These are phyloP conservation scores for Trinorchestia longiramus DNA, from an alignment of 1,140 invertebrate genomes.

Conservation along the genomic window DNA sequence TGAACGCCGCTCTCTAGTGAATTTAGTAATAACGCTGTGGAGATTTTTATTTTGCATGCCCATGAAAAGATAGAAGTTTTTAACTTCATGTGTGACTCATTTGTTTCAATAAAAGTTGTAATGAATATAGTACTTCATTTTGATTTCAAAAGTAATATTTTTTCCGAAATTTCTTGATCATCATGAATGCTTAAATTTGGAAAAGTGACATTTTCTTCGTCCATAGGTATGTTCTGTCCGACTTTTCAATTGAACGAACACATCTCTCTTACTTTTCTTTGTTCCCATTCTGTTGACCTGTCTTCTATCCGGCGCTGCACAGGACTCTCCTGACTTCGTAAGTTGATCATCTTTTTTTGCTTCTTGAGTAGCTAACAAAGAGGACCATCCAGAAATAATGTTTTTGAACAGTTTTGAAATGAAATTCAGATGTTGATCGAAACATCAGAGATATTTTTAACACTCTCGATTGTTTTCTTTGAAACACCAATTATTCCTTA, in stretches of 20 bases:
- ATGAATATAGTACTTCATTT: too few relatives aligned
- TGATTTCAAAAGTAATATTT: too few relatives aligned
- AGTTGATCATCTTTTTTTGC: not conserved
- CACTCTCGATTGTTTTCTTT: not conserved
- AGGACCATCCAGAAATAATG: not conserved
- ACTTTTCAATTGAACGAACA: not conserved
- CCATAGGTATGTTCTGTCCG: not conserved
- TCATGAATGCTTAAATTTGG: not conserved
- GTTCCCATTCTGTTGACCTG: not conserved
- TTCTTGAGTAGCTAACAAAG: not conserved
- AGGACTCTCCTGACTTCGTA: constrained; percentile 35
- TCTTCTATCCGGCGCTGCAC: constrained; percentile 17
- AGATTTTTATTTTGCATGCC: too few relatives aligned
- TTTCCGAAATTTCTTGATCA: too few relatives aligned
- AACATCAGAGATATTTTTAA: not conserved
- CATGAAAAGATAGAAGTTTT: too few relatives aligned
- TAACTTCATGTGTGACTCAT: too few relatives aligned
- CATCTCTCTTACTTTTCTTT: not conserved
- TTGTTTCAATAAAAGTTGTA: too few relatives aligned
- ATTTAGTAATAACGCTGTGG: too few relatives aligned
- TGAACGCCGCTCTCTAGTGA: too few relatives aligned
- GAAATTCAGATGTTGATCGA: not conserved
- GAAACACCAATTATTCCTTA: not conserved
- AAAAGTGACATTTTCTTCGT: not conserved
- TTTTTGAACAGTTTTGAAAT: not conserved